Conservation (phyloP, 2,797 vertebrate genomes). For the Muscicapa striata region DNA sequence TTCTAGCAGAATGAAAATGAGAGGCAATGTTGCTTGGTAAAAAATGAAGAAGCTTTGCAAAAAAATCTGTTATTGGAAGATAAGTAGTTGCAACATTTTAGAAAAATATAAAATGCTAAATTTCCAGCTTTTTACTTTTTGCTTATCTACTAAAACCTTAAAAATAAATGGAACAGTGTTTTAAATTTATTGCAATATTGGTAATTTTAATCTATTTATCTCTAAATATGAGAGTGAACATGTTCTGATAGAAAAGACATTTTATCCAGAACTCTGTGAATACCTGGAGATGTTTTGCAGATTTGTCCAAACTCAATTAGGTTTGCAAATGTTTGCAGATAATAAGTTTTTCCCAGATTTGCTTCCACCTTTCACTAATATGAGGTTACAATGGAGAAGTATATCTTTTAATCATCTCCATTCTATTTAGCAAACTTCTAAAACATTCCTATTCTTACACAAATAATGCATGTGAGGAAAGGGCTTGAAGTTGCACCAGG, state of each 20-base stretch:
- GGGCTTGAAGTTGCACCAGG: not conserved
- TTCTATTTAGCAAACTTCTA: not conserved
- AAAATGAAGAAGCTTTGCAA: slow-evolving; percentile 9
- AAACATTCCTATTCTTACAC: not conserved
- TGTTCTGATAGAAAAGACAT: not conserved
- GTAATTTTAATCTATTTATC: not conserved
- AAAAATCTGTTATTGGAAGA: not conserved
- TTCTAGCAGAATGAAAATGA: not conserved
- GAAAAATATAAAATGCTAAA: not conserved
- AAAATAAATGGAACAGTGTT: not conserved
- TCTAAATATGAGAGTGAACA: not conserved
- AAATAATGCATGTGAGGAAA: not conserved
- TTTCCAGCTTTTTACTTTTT: not conserved
- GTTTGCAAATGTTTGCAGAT: not conserved
- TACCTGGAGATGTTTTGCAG: not conserved
- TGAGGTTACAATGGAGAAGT: not conserved
- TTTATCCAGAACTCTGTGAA: not conserved
- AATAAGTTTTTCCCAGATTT: not conserved
- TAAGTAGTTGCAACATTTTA: not conserved
- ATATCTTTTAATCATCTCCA: not conserved
- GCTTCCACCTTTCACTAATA: not conserved
- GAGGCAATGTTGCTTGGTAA: not conserved
- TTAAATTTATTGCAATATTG: not conserved
- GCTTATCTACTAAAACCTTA: not conserved
- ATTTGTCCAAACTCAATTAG: not conserved